phyloP scores from a whole-genome alignment of 2,797 vertebrate genomes.

The Acanthiza pusilla region DNA sequence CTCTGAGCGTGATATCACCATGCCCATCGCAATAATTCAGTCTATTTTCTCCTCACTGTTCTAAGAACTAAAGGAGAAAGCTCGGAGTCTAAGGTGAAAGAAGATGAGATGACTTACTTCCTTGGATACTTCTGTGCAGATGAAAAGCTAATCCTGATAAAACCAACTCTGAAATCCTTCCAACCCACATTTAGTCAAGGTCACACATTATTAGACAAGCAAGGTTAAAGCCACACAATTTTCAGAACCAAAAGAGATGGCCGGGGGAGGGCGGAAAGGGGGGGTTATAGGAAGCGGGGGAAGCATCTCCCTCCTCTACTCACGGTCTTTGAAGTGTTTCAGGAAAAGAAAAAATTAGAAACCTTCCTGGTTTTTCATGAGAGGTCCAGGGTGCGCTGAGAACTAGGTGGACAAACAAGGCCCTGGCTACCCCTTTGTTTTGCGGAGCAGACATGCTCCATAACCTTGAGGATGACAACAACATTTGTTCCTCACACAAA shows the following conservation, averaged over 20 bases:
- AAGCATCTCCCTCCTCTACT: conserved; percentile 32
- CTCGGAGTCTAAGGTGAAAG: conserved; percentile 67
- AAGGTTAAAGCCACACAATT: conserved; percentile 63
- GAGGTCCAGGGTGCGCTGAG: conserved; percentile 26
- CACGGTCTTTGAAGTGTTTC: conserved; percentile 52
- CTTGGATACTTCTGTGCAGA: conserved; percentile 64
- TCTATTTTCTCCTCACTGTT: conserved; percentile 58
- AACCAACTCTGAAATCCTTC: conserved; percentile 74
- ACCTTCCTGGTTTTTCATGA: conserved; percentile 43
- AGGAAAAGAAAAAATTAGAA: conserved; percentile 49
- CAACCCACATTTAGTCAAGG: conserved; percentile 68
- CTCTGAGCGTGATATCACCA: conserved; percentile 39
- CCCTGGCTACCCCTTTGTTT: conserved; percentile 37
- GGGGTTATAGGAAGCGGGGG: not conserved
- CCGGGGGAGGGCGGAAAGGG: not conserved
- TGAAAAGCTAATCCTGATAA: conserved; percentile 77
- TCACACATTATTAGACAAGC: conserved; percentile 66
- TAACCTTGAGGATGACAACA: conserved; percentile 67
- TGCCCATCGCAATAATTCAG: conserved; percentile 34
- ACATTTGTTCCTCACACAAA: conserved; percentile 67
- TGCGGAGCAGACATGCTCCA: conserved; percentile 24
- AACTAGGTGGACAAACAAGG: conserved; percentile 35
- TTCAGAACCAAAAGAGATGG: conserved; percentile 45
- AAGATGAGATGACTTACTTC: conserved; percentile 66
- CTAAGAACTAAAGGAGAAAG: conserved; percentile 67